phyloP scores from a whole-genome alignment of 2,113 vertebrate species.

The mouse (Mus musculus) region GRCm39 chr9:88270501-88271000 shows the following conservation, averaged over 20 bases:
- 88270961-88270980: background rate
- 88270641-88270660: background rate
- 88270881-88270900: background rate
- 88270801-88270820: background rate
- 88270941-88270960: background rate
- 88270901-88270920: background rate
- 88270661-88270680: background rate
- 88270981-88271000: background rate
- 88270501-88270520: background rate
- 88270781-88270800: background rate
- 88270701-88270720: background rate
- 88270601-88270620: background rate
- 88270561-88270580: background rate
- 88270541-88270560: background rate
- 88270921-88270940: background rate
- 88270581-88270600: background rate
- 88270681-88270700: background rate
- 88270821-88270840: background rate
- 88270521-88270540: background rate
- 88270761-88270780: background rate
- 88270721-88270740: background rate
- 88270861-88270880: background rate
- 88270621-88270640: background rate
- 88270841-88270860: background rate
- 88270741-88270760: background rate